Base-by-base conservation (phyloP, 37 sponge, comb jelly and placozoan species). In the Ianthella basta region DNA sequence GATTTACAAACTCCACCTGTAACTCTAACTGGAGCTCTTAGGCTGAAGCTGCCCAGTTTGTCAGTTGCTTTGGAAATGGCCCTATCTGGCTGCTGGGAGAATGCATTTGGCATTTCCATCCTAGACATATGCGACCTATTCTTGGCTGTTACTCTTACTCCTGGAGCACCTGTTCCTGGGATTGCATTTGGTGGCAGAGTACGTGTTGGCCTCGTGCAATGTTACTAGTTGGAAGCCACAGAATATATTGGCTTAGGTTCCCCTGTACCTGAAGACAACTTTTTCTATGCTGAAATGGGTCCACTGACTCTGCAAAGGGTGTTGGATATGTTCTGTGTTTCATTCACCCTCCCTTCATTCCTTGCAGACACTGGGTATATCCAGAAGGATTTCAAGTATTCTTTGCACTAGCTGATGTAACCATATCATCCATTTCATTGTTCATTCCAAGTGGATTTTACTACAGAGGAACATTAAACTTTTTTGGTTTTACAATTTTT, bases 381-480 rank as follows among this genome's bases (percentile, higher is more conserved):
- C 86, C 86, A 27, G 34, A 78, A 33, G 86, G 86, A 19, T 35
- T 85, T 16, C 35, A 21, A 38, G 20, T 55, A 16, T 85, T 79
- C 13, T 85, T 67, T 61, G 24, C 86, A 59, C 40, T 56, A 3
- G 10, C n/a, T 4, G 72, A 30, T 13, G 61, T 37, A 23, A 30
- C 21, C 21, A 63, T 85, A 0, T 64, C 63, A 44, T 54, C 37
- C 50, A 54, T 44, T 18, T 30, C 38, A 14, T 12, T 85, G 37
- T 61, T 30, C 10, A 85, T 85, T 55, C 79, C 65, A 34, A 15
- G 15, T 24, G 86, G 86, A 19, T 77, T 78, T 33, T 39, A 50
- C 32, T 78, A 78, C 61, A 85, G 78, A 19, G 86, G 86, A 78
- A 85, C 86, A 30, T 38, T 77, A 30, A 85, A 61, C 30, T 78